These are phyloP conservation scores for Choristoneura rosaceana DNA, from an alignment of 2,888 invertebrate species.

Conservation along the genomic window DNA sequence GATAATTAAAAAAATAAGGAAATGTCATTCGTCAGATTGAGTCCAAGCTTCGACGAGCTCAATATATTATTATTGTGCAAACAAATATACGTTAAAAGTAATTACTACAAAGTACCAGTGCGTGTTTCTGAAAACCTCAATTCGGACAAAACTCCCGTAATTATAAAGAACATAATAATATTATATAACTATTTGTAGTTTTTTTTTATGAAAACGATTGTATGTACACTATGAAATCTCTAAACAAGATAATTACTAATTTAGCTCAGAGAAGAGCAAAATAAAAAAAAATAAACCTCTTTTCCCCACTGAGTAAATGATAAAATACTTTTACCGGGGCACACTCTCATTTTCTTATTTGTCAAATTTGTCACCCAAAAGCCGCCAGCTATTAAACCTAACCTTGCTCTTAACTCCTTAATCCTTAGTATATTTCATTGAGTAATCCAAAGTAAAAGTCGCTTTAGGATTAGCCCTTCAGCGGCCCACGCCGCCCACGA, in stretches of 20 bases:
- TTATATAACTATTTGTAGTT: too few species aligned
- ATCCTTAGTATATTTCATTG: conserved; percentile 42
- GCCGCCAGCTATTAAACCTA: background rate
- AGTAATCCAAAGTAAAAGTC: conserved; percentile 57
- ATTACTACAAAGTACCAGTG: too few species aligned
- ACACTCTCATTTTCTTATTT: background rate
- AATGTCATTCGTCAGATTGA: background rate
- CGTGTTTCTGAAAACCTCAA: too few species aligned
- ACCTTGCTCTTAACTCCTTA: conserved; percentile 33
- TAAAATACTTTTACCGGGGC: too few species aligned
- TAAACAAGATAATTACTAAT: too few species aligned
- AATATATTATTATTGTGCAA: background rate
- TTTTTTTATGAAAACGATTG: too few species aligned
- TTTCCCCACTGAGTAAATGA: too few species aligned
- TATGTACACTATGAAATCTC: too few species aligned
- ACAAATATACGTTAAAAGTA: too few species aligned
- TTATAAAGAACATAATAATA: too few species aligned
- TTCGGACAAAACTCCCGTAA: background rate
- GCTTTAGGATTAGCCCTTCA: conserved; percentile 45
- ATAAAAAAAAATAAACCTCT: too few species aligned
- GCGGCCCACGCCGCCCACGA: conserved; percentile 63
- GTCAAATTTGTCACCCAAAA: background rate
- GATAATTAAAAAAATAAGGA: background rate
- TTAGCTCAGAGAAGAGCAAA: too few species aligned
- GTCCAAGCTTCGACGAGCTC: background rate